Evolutionary conservation across 1,140 invertebrate genomes (phyloP).

Genomic region (Zaprionus taronus): DNA sequence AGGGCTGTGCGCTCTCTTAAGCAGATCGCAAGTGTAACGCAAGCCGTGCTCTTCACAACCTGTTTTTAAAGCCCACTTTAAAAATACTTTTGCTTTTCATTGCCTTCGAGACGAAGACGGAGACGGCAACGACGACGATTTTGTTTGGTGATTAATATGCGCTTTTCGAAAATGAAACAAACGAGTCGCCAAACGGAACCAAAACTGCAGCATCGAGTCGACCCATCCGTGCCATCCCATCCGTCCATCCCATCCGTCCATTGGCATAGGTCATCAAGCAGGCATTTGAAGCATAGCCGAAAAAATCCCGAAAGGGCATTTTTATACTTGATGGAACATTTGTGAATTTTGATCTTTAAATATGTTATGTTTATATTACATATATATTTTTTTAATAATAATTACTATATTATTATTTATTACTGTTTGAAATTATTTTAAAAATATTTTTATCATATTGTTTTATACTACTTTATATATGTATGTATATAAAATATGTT

Average conservation of each 20-base stretch:
- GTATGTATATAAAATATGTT: no score
- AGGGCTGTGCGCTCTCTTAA: conserved; percentile 52
- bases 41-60: conserved; percentile 72
- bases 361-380: no score
- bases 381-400: no score
- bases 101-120: conserved; percentile 66
- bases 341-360: background rate
- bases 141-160: conserved; percentile 76
- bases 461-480: no score
- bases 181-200: conserved; percentile 50
- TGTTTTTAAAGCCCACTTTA: conserved; percentile 79
- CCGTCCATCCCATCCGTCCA: conserved; percentile 5
- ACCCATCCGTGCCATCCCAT: conserved; percentile 29
- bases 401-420: no score
- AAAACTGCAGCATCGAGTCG: conserved; percentile 52
- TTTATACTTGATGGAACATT: background rate
- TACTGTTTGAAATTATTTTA: no score
- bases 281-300: background rate
- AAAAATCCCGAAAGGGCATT: background rate
- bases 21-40: conserved; percentile 57
- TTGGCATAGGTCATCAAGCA: conserved; percentile 60
- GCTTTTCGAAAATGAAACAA: conserved; percentile 72
- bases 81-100: conserved; percentile 82
- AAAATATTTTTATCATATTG: no score
- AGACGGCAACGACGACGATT: conserved; percentile 52